phyloP scores from a whole-genome alignment of 2,113 vertebrate species.

The Noturus placidus region DNA sequence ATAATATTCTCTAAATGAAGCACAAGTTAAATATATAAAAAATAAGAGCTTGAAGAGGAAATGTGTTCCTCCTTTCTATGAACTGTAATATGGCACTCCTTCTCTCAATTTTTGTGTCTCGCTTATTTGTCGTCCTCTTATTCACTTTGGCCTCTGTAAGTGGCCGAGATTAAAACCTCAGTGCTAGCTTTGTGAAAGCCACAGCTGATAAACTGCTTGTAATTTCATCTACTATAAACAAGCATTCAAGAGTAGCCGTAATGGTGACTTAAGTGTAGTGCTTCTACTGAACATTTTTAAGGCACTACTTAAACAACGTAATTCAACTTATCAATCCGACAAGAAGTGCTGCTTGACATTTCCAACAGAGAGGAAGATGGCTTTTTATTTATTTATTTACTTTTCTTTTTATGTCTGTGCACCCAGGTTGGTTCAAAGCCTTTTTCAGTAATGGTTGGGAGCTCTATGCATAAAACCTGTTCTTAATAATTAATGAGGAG shows the following conservation, averaged over 20 bases:
- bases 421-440: constrained; percentile 59
- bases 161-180: constrained; percentile 26
- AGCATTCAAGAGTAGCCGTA: constrained; percentile 55
- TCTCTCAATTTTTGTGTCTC: not conserved
- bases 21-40: not conserved
- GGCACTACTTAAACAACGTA: constrained; percentile 53
- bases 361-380: constrained; percentile 11
- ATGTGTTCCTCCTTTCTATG: not conserved
- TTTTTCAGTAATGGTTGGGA: constrained; percentile 71
- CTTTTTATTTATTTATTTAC: not conserved
- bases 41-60: not conserved
- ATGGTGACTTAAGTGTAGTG: constrained; percentile 61
- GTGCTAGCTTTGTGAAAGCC: constrained; percentile 49
- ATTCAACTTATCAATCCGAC: constrained; percentile 63
- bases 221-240: constrained; percentile 68
- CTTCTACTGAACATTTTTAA: constrained; percentile 68
- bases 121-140: constrained; percentile 18
- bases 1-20: constrained; percentile 9
- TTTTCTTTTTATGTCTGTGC: constrained; percentile 2
- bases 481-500: constrained; percentile 72
- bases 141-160: constrained; percentile 24
- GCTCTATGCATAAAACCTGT: constrained; percentile 66
- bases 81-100: not conserved
- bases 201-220: constrained; percentile 64
- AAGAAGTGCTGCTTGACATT: constrained; percentile 58